Evolutionary conservation across 2,797 vertebrate genomes (phyloP), one percentile per base, ranked within the genome.

Genomic region (Halcyon smyrnensis): DNA sequence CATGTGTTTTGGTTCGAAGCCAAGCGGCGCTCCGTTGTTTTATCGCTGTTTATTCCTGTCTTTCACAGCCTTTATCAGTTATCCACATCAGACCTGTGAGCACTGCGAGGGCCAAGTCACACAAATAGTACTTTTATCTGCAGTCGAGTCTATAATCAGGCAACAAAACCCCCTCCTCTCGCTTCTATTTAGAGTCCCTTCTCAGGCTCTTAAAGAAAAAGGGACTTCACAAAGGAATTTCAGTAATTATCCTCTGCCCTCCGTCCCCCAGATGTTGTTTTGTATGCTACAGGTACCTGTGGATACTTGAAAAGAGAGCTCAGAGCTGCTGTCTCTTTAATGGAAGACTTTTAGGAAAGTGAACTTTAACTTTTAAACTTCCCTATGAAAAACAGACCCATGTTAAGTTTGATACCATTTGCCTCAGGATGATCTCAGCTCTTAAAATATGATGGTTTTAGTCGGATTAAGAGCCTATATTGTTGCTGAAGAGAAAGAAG

Each of bases 371-470:
- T 88, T 96, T 94, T 46, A 53, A 92, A 94, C 80, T 92, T 93
- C 90, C 45, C 46, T 93, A 96, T 97, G 96, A 67, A 75, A 96
- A 97, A 89, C 90, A 96, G 96, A 96, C 95, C 87, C 91, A 95
- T 77, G 88, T 95, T 96, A 91, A 97, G 93, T 95, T 96, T 97
- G 97, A 97, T 97, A 93, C 95, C 93, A 57, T 97, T 98, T 96
- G 96, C 96, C 97, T 98, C 92, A 14, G 92, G 92, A 98, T 95
- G 97, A 98, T 97, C 97, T 98, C 97, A 98, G 94, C 96, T 95
- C 96, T 97, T 98, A 97, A 98, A 98, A 97, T 98, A 97, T 95
- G 96, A 93, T 95, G 95, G 97, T 92, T 96, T 98, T 97, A 98
- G 97, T 90, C 1, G 94, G 97, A 98, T 98, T 98, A 98, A 98